These are phyloP conservation scores for Harmothoe impar DNA, from an alignment of 2,888 invertebrate genomes.

Conservation along the genomic window DNA sequence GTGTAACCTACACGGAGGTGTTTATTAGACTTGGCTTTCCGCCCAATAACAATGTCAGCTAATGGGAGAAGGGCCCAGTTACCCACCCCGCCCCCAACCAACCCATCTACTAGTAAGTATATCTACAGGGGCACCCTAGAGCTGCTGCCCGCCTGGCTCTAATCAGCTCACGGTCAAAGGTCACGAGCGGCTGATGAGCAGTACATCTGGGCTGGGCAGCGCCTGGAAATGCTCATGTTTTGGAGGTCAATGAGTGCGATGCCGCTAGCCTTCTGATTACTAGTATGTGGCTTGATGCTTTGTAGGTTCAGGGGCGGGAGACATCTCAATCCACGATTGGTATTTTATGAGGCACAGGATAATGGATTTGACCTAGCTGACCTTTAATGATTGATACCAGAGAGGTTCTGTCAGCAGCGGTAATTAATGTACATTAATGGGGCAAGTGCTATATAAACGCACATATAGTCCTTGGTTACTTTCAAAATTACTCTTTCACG, in stretches of 20 bases:
- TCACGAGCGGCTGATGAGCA: constrained; percentile 22
- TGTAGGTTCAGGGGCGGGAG: neutral
- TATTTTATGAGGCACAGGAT: constrained; percentile 30
- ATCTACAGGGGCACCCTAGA: neutral
- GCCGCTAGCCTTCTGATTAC: neutral
- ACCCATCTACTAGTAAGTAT: no score
- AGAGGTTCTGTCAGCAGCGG: neutral
- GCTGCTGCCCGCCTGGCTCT: neutral
- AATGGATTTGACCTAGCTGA: neutral
- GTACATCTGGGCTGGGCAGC: neutral
- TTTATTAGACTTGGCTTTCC: neutral
- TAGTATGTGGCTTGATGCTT: neutral
- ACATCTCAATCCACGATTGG: neutral
- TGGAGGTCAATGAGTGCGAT: constrained; percentile 26
- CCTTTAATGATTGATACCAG: neutral
- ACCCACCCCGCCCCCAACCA: neutral
- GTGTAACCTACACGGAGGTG: constrained; percentile 5
- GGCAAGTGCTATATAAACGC: no score
- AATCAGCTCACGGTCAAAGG: neutral
- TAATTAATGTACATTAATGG: neutral
- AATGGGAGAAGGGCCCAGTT: neutral
- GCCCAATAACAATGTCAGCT: constrained; percentile 22
- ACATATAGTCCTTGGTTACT: no score
- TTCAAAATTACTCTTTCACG: no score
- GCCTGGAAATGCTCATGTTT: constrained; percentile 8